Evolutionary conservation across 2,888 invertebrate genomes (phyloP), one percentile per base, ranked within the genome.

Genomic region (Zygothrica quintamaculata): DNA sequence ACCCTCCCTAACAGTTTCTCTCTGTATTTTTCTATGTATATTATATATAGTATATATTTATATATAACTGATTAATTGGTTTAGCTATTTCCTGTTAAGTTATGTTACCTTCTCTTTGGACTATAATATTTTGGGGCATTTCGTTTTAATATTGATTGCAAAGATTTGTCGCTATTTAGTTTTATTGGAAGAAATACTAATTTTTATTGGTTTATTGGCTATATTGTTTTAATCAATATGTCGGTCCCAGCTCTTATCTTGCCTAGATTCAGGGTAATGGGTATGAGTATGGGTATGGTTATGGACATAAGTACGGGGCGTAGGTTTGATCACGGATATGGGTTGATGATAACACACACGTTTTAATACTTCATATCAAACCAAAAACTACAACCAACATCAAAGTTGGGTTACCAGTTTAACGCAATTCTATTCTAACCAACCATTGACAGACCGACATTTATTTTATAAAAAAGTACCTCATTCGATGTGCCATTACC

Each of bases 121-220:
- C 3, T 3, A 11, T 36, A 11, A 6, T 9, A 7, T 36, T 36
- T 7, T 6, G 36, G 37, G 59, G n/a, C n/a, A n/a, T n/a, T 39
- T 57, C n/a, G n/a, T 58, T 67, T 70, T 75, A 86, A 87, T 84
- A 84, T 76, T 73, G 67, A 78, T 78, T 80, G 77, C 82, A 87
- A 88, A 87, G 89, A 87, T 87, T 88, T 87, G 88, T 88, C 88
- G 89, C 88, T 86, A 74, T 89, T 87, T 77, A 74, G 77, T 68
- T 87, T 89, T 88, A 89, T 88, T 88, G 80, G 88, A 88, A 78
- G 88, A 87, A 84, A 89, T 87, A 79, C 80, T 78, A 85, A 85
- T 73, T 88, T 89, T 89, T 89, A 88, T 88, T 81, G 78, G 74
- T 78, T 87, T 79, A 89, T 78, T 75, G 80, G 85, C 62, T 85